phyloP scores from a whole-genome alignment of 2,888 invertebrate species.

The Tromatobia lineatoria region DNA sequence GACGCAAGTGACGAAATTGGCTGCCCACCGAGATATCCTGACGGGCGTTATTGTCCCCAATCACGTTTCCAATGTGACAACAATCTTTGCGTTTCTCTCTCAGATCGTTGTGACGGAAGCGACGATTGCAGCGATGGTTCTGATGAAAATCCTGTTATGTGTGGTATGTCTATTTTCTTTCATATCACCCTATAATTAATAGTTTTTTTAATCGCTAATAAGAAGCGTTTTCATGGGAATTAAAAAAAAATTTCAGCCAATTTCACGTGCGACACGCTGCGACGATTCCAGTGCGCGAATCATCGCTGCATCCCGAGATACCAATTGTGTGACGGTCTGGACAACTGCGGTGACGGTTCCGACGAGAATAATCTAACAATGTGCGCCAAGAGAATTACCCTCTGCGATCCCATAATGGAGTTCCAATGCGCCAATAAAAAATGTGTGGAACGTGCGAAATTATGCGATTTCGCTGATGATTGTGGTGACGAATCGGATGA shows the following conservation, averaged over 20 bases:
- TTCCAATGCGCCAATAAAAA: conserved; percentile 95
- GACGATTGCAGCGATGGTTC: conserved; percentile 97
- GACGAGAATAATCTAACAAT: conserved; percentile 98
- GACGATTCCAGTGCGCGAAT: conserved; percentile 96
- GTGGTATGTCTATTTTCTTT: conserved; percentile 83
- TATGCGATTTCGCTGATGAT: conserved; percentile 96
- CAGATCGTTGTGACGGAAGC: conserved; percentile 96
- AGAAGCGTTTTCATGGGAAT: background rate
- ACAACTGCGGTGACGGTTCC: conserved; percentile 97
- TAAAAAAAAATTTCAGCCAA: conserved; percentile 86
- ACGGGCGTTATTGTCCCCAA: conserved; percentile 95
- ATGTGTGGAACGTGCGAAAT: conserved; percentile 92
- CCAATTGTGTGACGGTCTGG: conserved; percentile 95
- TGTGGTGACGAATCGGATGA: conserved; percentile 97
- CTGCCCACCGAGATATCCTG: conserved; percentile 95
- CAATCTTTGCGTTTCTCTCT: conserved; percentile 95
- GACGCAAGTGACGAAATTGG: conserved; percentile 96
- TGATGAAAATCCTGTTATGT: conserved; percentile 93
- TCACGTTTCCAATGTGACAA: conserved; percentile 97
- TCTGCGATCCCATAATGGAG: conserved; percentile 92
- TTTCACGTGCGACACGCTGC: conserved; percentile 93
- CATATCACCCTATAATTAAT: background rate
- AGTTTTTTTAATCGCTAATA: background rate
- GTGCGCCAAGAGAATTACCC: conserved; percentile 91
- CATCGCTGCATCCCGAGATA: conserved; percentile 94